Evolutionary conservation across 1,140 invertebrate species (phyloP).

Genomic region (Zaprionus kolodkinae): DNA sequence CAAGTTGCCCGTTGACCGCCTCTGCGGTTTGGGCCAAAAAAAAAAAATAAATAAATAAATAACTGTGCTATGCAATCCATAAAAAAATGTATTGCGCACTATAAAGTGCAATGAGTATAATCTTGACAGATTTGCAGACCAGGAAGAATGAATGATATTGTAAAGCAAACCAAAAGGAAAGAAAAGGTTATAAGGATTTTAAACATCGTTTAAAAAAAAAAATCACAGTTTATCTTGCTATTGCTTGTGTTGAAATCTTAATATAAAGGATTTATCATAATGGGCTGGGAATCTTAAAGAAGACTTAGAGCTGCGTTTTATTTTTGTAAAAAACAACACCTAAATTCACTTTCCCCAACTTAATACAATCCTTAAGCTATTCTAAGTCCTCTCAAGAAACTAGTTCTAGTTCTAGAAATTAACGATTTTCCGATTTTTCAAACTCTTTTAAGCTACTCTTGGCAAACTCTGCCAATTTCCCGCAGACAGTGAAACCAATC

Average conservation of each 20-base stretch:
- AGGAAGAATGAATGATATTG: background rate
- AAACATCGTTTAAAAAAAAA: too few species aligned
- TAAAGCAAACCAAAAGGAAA: background rate
- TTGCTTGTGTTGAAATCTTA: too few species aligned
- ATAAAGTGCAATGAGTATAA: slow-evolving; percentile 49
- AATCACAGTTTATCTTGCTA: too few species aligned
- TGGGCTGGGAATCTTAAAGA: too few species aligned
- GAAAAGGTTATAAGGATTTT: background rate
- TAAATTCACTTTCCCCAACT: background rate
- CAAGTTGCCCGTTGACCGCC: slow-evolving; percentile 38
- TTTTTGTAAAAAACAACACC: too few species aligned
- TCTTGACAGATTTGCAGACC: slow-evolving; percentile 19
- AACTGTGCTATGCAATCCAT: background rate
- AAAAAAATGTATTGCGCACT: slow-evolving; percentile 32
- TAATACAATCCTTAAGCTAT: background rate
- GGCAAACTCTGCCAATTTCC: slow-evolving; percentile 5
- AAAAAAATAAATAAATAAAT: background rate
- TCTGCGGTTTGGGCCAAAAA: slow-evolving; percentile 25
- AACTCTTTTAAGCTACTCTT: background rate
- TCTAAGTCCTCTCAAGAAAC: background rate
- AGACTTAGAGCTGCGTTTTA: too few species aligned
- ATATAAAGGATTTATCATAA: too few species aligned
- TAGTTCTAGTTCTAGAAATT: background rate
- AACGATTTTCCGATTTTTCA: background rate
- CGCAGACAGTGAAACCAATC: background rate